Base-by-base conservation (phyloP, 1,140 invertebrate genomes). In the Bombus vancouverensis region DNA sequence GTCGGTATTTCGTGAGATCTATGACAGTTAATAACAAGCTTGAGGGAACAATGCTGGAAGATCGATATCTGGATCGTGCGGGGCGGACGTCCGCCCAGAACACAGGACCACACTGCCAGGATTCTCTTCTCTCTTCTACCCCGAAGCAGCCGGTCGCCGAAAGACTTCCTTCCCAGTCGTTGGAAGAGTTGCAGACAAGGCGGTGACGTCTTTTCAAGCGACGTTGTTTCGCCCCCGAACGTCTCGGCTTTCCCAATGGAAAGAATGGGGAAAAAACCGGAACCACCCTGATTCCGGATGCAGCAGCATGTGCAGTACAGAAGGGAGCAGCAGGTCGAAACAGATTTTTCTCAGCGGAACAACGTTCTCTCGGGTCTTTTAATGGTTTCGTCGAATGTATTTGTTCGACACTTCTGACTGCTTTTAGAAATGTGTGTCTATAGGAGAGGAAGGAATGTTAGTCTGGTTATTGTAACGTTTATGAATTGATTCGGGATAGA, bases 251-350 rank as follows among this genome's bases (percentile, higher is more conserved):
- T 87, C 76, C 80, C 85, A 82, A 75, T 47, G 22, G 32, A 83
- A 83, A 79, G 79, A 88, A 76, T 83, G 79, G 83, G 89, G 4
- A 34, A 86, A 86, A 81, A 88, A 73, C 89, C 89, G 89, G 89
- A 90, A 86, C 75, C 68, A 84, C 71, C 83, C 81, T 73, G 72
- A 85, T 88, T 80, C 83, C 82, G 83, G 59, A 68, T 71, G 22
- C 59, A 62, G 70, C 72, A 57, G 74, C 88, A 71, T 81, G 78
- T 82, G 88, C 86, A 72, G 37, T n/a, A n/a, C 78, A 85, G 79
- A 89, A 87, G 74, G 79, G 65, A 68, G 76, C 66, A 22, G 44
- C 85, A 83, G 85, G 80, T 77, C 88, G 76, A 87, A 83, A 81
- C n/a, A 77, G 59, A 83, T 71, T 86, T 83, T 83, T 62, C 3